A percentile compares a stretch with the other conserved stretches of the same genome.
phyloP scores from a whole-genome alignment of 1,140 invertebrate genomes.

The Hydropsyche tenuis region DNA sequence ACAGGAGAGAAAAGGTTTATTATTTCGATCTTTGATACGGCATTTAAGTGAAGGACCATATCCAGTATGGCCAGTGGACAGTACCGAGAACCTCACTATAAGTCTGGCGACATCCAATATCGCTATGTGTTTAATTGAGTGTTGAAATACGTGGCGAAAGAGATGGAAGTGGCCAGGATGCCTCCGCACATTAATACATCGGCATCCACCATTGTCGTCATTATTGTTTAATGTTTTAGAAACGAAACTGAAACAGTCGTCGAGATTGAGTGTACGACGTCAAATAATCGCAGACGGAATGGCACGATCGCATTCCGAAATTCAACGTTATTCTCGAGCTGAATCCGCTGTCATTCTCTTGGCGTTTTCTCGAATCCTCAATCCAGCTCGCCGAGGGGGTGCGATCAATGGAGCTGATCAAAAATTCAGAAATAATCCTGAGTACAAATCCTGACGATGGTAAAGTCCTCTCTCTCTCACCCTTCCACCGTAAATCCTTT shows the following conservation, averaged over 20 bases:
- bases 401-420: conserved; percentile 26
- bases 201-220: not conserved
- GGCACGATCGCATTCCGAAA: too few relatives aligned
- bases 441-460: conserved; percentile 36
- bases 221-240: too few relatives aligned
- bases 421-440: conserved; percentile 42
- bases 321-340: too few relatives aligned
- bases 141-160: conserved; percentile 17
- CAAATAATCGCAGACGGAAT: too few relatives aligned
- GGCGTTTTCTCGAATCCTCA: too few relatives aligned
- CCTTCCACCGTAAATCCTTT: conserved; percentile 42
- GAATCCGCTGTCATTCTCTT: not conserved
- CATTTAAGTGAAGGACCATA: conserved; percentile 35
- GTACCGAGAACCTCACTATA: not conserved
- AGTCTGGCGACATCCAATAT: conserved; percentile 23
- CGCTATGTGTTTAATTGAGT: conserved; percentile 27
- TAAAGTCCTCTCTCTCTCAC: conserved; percentile 7
- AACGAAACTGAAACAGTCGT: too few relatives aligned
- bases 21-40: conserved; percentile 39
- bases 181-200: not conserved
- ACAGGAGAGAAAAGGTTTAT: conserved; percentile 39
- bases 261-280: too few relatives aligned
- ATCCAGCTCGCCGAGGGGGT: too few relatives aligned
- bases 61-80: not conserved
- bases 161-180: not conserved